A percentile compares a stretch with the other conserved stretches of the same genome.
Conservation (phyloP, 2,113 vertebrate species). For the Phocoena sinus region DNA sequence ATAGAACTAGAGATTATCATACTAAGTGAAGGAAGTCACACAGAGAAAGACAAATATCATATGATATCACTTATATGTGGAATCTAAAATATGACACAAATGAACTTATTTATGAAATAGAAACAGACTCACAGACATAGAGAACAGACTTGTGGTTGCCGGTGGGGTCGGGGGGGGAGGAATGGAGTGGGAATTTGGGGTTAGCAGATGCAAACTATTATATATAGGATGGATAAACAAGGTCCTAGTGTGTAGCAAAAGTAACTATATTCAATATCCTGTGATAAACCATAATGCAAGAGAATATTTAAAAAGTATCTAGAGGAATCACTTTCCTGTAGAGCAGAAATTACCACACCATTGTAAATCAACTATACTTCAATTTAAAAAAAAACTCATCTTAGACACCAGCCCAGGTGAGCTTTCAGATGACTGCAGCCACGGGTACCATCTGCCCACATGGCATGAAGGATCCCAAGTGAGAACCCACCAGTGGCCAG, state of each 20-base stretch:
- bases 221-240: not conserved
- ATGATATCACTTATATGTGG: not conserved
- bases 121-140: not conserved
- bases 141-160: not conserved
- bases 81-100: not conserved
- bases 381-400: not conserved
- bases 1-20: not conserved
- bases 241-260: not conserved
- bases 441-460: not conserved
- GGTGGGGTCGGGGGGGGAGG: not conserved
- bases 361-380: not conserved
- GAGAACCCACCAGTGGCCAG: not conserved
- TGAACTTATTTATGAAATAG: not conserved
- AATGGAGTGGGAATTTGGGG: not conserved
- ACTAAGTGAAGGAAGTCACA: not conserved
- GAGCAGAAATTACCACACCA: not conserved
- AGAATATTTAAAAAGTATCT: not conserved
- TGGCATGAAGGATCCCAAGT: accelerated
- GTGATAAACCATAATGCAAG: not conserved
- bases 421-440: not conserved
- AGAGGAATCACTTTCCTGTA: not conserved
- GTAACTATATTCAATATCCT: not conserved
- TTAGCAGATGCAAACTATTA: not conserved
- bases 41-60: not conserved
- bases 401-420: not conserved